Evolutionary conservation across 1,140 invertebrate species (phyloP).

Genomic region (Drosophila tristis): DNA sequence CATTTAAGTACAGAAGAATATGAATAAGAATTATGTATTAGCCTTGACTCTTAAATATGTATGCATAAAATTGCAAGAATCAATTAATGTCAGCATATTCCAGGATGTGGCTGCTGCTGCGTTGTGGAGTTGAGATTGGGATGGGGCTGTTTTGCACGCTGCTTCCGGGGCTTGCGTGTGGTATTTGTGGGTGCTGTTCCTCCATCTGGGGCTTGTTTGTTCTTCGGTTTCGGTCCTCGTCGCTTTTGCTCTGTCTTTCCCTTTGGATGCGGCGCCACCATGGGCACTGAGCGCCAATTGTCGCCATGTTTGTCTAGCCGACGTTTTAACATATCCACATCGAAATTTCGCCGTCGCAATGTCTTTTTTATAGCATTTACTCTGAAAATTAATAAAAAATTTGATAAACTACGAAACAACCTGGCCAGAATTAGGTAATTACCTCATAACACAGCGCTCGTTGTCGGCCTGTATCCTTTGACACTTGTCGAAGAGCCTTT

Average conservation of each 20-base stretch:
- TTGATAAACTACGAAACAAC: background rate
- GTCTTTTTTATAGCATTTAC: slow-evolving; percentile 76
- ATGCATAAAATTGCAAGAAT: slow-evolving; percentile 6
- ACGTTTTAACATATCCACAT: slow-evolving; percentile 72
- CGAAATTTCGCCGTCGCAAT: slow-evolving; percentile 53
- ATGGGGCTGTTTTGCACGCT: slow-evolving; percentile 46
- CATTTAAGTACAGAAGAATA: slow-evolving; percentile 61
- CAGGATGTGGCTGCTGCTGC: slow-evolving; percentile 27
- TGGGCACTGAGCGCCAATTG: slow-evolving; percentile 73
- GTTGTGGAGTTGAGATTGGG: background rate
- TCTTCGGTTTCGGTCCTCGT: slow-evolving; percentile 77
- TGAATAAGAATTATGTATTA: slow-evolving; percentile 40
- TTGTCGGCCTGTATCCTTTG: slow-evolving; percentile 78
- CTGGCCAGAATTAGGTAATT: background rate
- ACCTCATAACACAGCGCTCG: slow-evolving; percentile 77
- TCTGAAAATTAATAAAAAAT: slow-evolving; percentile 31
- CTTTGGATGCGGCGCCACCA: slow-evolving; percentile 73
- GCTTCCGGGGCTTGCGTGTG: slow-evolving; percentile 61
- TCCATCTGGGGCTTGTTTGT: slow-evolving; percentile 32
- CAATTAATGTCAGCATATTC: slow-evolving; percentile 4
- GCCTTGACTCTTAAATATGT: slow-evolving; percentile 11
- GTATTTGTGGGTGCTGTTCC: background rate
- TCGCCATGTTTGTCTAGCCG: slow-evolving; percentile 75
- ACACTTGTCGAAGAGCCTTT: slow-evolving; percentile 71
- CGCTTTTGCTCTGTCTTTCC: slow-evolving; percentile 77